Conservation (phyloP, 2,113 vertebrate genomes). For the Physeter macrocephalus region DNA sequence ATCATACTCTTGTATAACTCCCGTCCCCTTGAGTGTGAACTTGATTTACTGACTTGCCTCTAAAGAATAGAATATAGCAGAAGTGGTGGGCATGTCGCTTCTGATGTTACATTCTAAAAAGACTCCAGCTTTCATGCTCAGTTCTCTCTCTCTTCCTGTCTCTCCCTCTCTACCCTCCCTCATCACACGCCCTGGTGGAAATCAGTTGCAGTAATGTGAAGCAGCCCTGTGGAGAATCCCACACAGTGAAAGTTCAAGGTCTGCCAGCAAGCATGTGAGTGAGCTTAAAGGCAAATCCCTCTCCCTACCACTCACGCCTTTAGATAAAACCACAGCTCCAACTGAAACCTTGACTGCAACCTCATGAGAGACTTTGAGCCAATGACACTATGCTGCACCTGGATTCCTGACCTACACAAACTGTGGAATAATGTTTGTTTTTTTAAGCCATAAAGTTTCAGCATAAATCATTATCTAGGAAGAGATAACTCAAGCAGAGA, state of each 20-base stretch:
- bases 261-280: background rate
- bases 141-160: background rate
- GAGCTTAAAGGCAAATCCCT: background rate
- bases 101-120: background rate
- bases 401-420: background rate
- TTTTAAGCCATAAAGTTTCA: background rate
- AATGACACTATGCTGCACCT: background rate
- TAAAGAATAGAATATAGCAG: background rate
- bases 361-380: background rate
- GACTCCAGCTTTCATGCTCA: background rate
- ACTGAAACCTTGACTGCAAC: background rate
- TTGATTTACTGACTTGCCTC: background rate
- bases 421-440: background rate
- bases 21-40: background rate
- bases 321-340: background rate
- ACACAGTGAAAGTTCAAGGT: background rate
- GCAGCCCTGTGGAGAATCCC: background rate
- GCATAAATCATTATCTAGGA: background rate
- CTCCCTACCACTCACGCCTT: too few relatives aligned
- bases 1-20: background rate
- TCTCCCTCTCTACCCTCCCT: background rate
- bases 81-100: background rate
- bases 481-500: background rate
- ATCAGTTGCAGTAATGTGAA: background rate
- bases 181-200: background rate